phyloP scores from a whole-genome alignment of 2,797 vertebrate species.

The Poeciliopsis turneri region DNA sequence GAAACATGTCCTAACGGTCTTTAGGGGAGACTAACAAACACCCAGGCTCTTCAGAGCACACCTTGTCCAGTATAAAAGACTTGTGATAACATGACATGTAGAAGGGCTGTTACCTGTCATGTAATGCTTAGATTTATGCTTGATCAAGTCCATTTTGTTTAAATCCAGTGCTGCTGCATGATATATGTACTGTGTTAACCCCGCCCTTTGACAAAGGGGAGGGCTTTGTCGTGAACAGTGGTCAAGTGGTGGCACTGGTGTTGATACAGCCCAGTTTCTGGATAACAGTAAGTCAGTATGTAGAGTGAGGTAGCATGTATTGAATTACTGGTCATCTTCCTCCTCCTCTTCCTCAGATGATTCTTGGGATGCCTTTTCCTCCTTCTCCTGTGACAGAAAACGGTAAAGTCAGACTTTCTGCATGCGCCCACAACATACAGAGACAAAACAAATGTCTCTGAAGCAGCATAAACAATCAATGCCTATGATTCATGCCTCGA shows the following conservation, averaged over 20 bases:
- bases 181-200: slow-evolving; percentile 73
- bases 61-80: slow-evolving; percentile 82
- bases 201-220: slow-evolving; percentile 59
- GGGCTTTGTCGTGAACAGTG: slow-evolving; percentile 68
- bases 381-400: slow-evolving; percentile 83
- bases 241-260: slow-evolving; percentile 78
- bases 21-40: slow-evolving; percentile 28
- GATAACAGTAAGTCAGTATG: slow-evolving; percentile 83
- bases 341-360: slow-evolving; percentile 88
- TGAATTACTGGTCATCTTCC: slow-evolving; percentile 89
- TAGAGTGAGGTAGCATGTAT: slow-evolving; percentile 88
- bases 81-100: slow-evolving; percentile 74
- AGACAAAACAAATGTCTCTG: neutral
- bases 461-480: slow-evolving; percentile 8
- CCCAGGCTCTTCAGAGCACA: slow-evolving; percentile 69
- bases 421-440: slow-evolving; percentile 27
- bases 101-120: slow-evolving; percentile 71
- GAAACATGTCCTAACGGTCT: slow-evolving; percentile 60
- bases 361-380: slow-evolving; percentile 92
- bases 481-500: slow-evolving; percentile 46
- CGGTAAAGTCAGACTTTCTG: neutral
- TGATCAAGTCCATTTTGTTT: slow-evolving; percentile 78
- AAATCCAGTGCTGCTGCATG: slow-evolving; percentile 84
- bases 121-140: slow-evolving; percentile 75
- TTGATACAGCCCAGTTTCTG: slow-evolving; percentile 81